Conservation (phyloP, 2,888 invertebrate species). For the Ephialtes manifestator region DNA sequence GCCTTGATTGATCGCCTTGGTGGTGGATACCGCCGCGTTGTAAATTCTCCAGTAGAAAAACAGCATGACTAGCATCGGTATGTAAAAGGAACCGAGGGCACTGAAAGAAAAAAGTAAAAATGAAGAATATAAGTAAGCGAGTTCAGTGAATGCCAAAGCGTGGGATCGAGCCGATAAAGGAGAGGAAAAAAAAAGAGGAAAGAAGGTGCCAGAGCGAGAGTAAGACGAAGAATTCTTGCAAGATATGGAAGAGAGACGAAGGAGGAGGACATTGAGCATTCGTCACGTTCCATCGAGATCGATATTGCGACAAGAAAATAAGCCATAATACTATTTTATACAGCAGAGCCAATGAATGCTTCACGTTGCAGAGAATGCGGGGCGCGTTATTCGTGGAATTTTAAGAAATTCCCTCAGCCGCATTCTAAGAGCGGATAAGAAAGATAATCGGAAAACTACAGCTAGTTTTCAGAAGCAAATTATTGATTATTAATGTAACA, state of each 20-base stretch:
- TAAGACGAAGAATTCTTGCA: neutral
- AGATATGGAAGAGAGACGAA: neutral
- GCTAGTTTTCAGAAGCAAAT: neutral
- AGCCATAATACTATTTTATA: constrained; percentile 1
- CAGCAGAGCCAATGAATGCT: neutral
- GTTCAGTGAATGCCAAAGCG: neutral
- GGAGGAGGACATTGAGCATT: neutral
- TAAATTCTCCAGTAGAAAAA: constrained; percentile 99
- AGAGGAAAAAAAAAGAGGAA: neutral
- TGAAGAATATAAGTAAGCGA: constrained; percentile 13
- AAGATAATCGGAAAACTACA: neutral
- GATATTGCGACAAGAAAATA: constrained; percentile 23
- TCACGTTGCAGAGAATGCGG: neutral
- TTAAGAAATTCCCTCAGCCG: neutral
- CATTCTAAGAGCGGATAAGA: neutral
- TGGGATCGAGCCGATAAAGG: neutral
- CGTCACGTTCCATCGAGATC: constrained; percentile 13
- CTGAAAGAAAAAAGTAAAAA: constrained; percentile 86
- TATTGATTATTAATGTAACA: too few relatives aligned
- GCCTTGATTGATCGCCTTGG: constrained; percentile 96
- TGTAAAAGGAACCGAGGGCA: constrained; percentile 98
- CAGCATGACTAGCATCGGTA: constrained; percentile 99
- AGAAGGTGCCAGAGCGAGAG: neutral
- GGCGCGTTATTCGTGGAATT: neutral
- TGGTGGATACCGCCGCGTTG: constrained; percentile 96